Percentiles rank a stretch among this genome's conserved stretches.
Conservation (phyloP, 2,113 vertebrate species). For the Catharus minimus region DNA sequence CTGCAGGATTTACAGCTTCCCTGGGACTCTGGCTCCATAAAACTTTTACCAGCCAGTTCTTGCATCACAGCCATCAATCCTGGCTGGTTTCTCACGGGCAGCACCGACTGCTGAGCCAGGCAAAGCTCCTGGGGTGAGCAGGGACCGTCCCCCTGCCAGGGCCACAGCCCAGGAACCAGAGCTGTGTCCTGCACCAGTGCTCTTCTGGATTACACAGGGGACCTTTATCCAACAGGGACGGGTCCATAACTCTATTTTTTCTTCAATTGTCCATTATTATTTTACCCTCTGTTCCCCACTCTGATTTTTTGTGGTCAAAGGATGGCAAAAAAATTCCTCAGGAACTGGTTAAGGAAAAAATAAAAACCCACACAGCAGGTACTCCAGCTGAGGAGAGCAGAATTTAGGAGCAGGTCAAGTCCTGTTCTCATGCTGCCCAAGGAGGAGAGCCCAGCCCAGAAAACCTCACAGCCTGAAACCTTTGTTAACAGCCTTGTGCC, state of each 20-base stretch:
- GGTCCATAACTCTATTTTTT: neutral
- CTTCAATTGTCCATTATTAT: neutral
- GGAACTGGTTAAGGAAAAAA: neutral
- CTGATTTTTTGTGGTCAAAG: neutral
- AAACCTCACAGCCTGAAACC: neutral
- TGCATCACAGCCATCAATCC: neutral
- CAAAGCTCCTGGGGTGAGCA: neutral
- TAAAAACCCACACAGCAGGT: neutral
- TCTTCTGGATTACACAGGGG: too few relatives aligned
- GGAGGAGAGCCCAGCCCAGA: neutral
- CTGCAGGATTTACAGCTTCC: neutral
- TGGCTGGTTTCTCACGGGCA: neutral
- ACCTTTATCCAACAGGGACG: neutral
- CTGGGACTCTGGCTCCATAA: neutral
- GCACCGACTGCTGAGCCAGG: neutral
- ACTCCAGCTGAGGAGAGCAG: neutral
- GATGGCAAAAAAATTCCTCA: neutral
- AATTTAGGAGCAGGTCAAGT: neutral
- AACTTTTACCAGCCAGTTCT: neutral
- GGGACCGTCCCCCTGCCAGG: rapidly evolving
- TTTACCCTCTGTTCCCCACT: neutral
- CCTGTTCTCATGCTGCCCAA: neutral
- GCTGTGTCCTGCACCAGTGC: too few relatives aligned
- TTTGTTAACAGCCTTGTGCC: neutral
- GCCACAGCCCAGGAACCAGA: too few relatives aligned